Conservation (phyloP, 2,797 vertebrate species). For the Anas bernieri region DNA sequence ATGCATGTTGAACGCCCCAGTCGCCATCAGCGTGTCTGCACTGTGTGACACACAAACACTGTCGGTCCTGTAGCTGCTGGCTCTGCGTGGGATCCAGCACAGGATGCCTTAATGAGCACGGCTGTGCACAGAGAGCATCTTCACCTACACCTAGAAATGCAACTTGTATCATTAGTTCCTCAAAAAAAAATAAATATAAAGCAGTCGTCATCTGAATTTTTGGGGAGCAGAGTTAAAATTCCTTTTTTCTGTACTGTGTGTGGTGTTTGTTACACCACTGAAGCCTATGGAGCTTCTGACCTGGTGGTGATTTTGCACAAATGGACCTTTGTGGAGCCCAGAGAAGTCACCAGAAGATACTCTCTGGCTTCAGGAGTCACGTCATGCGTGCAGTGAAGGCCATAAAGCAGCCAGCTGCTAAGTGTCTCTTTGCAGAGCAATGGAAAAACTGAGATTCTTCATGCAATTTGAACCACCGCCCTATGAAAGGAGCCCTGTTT, state of each 20-base stretch:
- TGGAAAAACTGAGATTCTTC: neutral
- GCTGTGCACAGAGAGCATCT: rapidly evolving
- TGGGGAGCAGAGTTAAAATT: neutral
- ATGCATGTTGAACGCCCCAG: neutral
- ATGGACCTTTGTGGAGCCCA: neutral
- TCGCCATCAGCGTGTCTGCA: rapidly evolving
- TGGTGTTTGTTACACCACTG: neutral
- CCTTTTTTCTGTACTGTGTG: rapidly evolving
- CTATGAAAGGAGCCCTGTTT: neutral
- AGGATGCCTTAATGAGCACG: neutral
- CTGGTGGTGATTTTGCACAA: neutral
- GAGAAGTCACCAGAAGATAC: neutral
- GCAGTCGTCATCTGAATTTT: rapidly evolving
- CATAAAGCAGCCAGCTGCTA: neutral
- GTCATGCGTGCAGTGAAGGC: neutral
- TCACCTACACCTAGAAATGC: neutral
- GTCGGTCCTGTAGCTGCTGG: neutral
- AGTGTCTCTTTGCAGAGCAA: neutral
- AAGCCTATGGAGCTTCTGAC: neutral
- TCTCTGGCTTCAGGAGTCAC: rapidly evolving
- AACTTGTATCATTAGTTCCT: neutral
- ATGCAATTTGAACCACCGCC: neutral
- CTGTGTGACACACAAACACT: neutral
- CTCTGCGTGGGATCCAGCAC: neutral
- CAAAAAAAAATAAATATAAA: neutral